Percentiles rank a stretch among this genome's conserved stretches.
phyloP scores from a whole-genome alignment of 2,113 vertebrate genomes.

The Spheniscus mendiculus region DNA sequence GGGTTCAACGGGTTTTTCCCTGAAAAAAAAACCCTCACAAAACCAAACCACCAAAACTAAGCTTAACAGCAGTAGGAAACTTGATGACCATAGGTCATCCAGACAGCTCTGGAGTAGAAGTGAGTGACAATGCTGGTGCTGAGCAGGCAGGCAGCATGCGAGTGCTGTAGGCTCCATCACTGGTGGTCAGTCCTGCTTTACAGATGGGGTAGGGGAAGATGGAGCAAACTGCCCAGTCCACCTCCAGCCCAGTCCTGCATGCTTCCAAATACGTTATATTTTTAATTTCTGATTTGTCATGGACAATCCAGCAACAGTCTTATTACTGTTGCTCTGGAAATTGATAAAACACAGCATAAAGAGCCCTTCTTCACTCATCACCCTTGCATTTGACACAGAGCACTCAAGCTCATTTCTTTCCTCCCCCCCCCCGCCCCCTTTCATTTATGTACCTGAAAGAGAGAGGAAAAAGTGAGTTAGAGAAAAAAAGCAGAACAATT shows the following conservation, averaged over 20 bases:
- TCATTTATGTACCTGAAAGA: background rate
- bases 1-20: background rate
- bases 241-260: background rate
- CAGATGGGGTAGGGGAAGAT: background rate
- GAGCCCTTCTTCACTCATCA: background rate
- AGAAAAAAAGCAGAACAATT: background rate
- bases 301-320: background rate
- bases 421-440: background rate
- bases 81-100: background rate
- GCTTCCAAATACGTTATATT: background rate
- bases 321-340: background rate
- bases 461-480: background rate
- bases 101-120: background rate
- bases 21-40: background rate
- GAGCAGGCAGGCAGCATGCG: background rate
- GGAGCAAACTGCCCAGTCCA: background rate
- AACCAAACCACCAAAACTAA: background rate
- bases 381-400: background rate
- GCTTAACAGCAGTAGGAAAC: background rate
- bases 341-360: background rate
- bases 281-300: background rate
- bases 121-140: background rate
- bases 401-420: background rate
- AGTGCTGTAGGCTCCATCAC: background rate
- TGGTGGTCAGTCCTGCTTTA: background rate